A percentile compares a stretch with the other conserved stretches of the same genome.
These are phyloP conservation scores for Gymnosoma rotundatum DNA, from an alignment of 2,888 invertebrate species.

Conservation along the genomic window DNA sequence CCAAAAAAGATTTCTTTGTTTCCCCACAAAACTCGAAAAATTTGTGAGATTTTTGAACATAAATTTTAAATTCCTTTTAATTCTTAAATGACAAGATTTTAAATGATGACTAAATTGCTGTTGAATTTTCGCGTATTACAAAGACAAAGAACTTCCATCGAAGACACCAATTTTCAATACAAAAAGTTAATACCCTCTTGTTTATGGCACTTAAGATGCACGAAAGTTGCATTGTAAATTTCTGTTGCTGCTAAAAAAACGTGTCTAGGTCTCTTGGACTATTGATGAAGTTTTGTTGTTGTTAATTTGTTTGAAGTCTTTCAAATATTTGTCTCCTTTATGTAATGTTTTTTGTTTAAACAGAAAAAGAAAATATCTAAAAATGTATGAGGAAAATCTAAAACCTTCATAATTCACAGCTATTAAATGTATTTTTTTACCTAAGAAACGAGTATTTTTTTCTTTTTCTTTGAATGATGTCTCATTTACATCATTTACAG, in stretches of 20 bases:
- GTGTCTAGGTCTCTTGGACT: constrained; percentile 12
- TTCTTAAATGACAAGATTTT: constrained; percentile 25
- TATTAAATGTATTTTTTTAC: constrained; percentile 36
- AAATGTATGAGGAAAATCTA: constrained; percentile 14
- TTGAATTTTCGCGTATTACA: constrained; percentile 33
- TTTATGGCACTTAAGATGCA: neutral
- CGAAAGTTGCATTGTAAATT: neutral
- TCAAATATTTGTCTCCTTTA: constrained; percentile 6
- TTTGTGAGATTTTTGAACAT: constrained; percentile 14
- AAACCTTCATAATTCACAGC: constrained; percentile 53
- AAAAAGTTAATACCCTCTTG: constrained; percentile 19
- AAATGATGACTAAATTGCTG: constrained; percentile 5
- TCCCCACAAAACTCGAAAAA: neutral
- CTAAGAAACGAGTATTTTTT: constrained; percentile 42
- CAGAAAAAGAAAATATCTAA: constrained; percentile 9
- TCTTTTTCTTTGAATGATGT: neutral
- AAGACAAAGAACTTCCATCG: constrained; percentile 28
- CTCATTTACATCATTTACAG: constrained; percentile 26
- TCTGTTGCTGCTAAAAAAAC: constrained; percentile 20
- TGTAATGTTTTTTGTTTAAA: neutral
- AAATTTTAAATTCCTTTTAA: constrained; percentile 37
- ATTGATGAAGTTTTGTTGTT: constrained; percentile 6
- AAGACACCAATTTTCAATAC: constrained; percentile 16
- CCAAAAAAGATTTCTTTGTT: neutral
- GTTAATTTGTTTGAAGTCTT: constrained; percentile 2